Conservation (phyloP, 2,113 vertebrate genomes). For the Chlamydotis undulata region DNA sequence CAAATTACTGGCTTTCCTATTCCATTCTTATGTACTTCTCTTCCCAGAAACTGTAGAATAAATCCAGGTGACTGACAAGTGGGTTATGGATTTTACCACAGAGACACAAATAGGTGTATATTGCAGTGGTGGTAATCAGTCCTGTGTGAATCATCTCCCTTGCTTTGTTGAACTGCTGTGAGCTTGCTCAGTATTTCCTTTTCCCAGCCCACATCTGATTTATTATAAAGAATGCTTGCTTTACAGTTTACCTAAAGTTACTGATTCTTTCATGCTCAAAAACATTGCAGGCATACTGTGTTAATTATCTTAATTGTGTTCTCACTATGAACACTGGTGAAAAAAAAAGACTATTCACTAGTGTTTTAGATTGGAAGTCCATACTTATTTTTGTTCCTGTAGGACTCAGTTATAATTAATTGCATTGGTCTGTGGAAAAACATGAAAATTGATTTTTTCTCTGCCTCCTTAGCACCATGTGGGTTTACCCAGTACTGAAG, state of each 20-base stretch:
- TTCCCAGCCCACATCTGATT: not conserved
- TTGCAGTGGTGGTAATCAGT: not conserved
- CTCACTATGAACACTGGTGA: not conserved
- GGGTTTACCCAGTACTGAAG: not conserved
- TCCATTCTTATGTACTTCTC: not conserved
- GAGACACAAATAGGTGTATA: fast-evolving
- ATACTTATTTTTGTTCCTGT: not conserved
- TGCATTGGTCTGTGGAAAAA: not conserved
- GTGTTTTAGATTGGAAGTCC: not conserved
- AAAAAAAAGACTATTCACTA: not conserved
- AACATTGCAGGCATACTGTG: not conserved
- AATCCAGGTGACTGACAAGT: not conserved
- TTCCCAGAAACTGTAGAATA: not conserved
- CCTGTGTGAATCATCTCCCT: not conserved
- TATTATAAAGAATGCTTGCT: not conserved
- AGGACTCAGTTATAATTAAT: not conserved
- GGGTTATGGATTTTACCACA: not conserved
- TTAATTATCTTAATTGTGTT: not conserved
- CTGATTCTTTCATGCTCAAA: not conserved
- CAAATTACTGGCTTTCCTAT: not conserved
- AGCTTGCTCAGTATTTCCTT: not conserved
- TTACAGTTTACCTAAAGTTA: not conserved
- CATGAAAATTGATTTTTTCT: not conserved
- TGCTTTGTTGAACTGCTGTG: not conserved
- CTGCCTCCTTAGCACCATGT: not conserved